Base-by-base conservation (phyloP, 1,140 invertebrate species). In the Catajapyx aquilonaris region DNA sequence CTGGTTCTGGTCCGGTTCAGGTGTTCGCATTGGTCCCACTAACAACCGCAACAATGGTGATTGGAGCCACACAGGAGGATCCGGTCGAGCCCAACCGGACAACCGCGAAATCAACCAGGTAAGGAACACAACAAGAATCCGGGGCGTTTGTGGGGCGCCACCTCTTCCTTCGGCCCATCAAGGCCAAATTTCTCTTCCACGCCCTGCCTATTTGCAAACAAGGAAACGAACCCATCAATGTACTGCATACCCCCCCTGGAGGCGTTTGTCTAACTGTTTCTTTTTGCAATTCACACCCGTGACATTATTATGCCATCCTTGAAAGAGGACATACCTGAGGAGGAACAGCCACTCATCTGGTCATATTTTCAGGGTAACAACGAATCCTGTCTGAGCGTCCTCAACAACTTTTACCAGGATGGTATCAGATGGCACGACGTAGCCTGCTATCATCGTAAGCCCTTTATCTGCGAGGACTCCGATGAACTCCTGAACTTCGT, bases 371-470 rank as follows among this genome's bases (percentile, higher is more conserved):
- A 79, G 76, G 76, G 77, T 44, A 85, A 85, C 45, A 81, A 87
- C 48, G 84, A 87, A 59, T 84, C 81, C 19, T 90, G 84, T 50
- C 52, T 90, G 48, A 76, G 81, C 16, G 81, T 87, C 44, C 56
- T 88, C 46, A 88, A 87, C 62, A 87, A 88, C 56, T 87, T 87
- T 65, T 88, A 88, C 64, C 79, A 81, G 48, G 84, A 88, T 50
- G 84, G 84, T 22, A 67, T 85, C 46, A 85, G 86, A 56, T 87
- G 84, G 79, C 83, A 88, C 63, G 83, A 87, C 51, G 80, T 87
- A 11, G 81, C 81, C 37, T 87, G 84, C 49, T 78, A 86, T 53
- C 83, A 90, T 55, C 64, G 84, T 38, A 90, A 90, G 58, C 83
- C 83, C 2, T 87, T 87, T 64, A 80, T 90, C 2, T 90, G 84